phyloP scores from a whole-genome alignment of 1,140 invertebrate species.

The Ips nitidus region DNA sequence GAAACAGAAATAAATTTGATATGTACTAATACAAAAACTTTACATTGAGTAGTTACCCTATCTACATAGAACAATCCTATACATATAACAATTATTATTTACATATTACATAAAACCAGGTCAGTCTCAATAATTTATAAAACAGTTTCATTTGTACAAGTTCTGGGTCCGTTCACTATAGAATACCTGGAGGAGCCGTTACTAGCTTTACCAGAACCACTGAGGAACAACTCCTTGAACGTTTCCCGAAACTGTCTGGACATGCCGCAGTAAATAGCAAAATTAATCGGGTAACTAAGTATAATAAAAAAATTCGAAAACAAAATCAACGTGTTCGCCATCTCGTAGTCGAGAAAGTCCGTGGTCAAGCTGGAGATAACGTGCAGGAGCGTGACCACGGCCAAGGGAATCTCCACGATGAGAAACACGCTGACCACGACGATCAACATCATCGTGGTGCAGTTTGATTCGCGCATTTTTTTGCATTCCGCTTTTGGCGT shows the following conservation, averaged over 20 bases:
- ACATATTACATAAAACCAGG: no score
- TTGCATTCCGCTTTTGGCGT: constrained; percentile 83
- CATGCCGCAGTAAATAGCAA: constrained; percentile 96
- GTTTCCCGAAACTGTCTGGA: constrained; percentile 90
- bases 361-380: constrained; percentile 74
- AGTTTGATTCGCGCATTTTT: constrained; percentile 83
- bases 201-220: constrained; percentile 61
- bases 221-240: constrained; percentile 85
- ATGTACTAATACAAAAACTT: no score
- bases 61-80: no score
- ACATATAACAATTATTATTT: no score
- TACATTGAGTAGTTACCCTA: no score
- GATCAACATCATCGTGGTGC: constrained; percentile 93
- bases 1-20: no score
- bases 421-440: constrained; percentile 91
- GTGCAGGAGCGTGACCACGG: constrained; percentile 82
- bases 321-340: constrained; percentile 81
- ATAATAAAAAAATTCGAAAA: constrained; percentile 91
- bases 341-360: constrained; percentile 74
- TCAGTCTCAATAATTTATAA: constrained; percentile 57
- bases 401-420: constrained; percentile 87
- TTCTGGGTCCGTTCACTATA: constrained; percentile 75
- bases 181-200: constrained; percentile 75
- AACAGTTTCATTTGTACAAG: constrained; percentile 79
- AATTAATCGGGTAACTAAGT: constrained; percentile 89